These are phyloP conservation scores for Periphyllus acericola DNA, from an alignment of 2,888 invertebrate genomes.

Conservation along the genomic window DNA sequence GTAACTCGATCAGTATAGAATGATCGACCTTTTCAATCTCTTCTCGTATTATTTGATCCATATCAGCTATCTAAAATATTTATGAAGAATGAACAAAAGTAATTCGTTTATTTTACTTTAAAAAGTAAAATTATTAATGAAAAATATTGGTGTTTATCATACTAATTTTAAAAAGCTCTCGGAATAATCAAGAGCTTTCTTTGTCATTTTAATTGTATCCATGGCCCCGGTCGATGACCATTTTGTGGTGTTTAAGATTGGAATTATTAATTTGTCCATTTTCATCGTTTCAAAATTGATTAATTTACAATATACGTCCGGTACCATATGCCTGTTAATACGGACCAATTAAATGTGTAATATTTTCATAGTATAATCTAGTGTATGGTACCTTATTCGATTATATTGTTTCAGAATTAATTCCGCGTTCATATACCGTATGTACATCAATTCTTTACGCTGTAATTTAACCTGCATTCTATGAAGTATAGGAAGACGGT, in stretches of 20 bases:
- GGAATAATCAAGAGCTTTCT: background rate
- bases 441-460: conserved; percentile 12
- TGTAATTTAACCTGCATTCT: background rate
- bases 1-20: background rate
- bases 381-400: background rate
- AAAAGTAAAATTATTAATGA: too few relatives aligned
- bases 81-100: background rate
- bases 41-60: background rate
- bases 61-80: conserved; percentile 20
- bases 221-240: conserved; percentile 39
- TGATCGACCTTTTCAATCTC: background rate
- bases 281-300: conserved; percentile 35
- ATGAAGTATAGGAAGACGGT: background rate
- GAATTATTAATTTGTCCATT: conserved; percentile 32
- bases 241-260: background rate
- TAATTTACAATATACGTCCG: conserved; percentile 2
- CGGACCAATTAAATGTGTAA: background rate
- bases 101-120: background rate
- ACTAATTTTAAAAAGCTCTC: conserved; percentile 27
- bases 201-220: background rate
- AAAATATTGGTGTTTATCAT: too few relatives aligned
- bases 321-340: conserved; percentile 2
- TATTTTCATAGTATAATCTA: background rate
- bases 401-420: conserved; percentile 23
- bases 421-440: background rate